Evolutionary conservation across 1,140 invertebrate species (phyloP), one percentile per base, ranked within the genome.

Genomic region (Tribolium madens): DNA sequence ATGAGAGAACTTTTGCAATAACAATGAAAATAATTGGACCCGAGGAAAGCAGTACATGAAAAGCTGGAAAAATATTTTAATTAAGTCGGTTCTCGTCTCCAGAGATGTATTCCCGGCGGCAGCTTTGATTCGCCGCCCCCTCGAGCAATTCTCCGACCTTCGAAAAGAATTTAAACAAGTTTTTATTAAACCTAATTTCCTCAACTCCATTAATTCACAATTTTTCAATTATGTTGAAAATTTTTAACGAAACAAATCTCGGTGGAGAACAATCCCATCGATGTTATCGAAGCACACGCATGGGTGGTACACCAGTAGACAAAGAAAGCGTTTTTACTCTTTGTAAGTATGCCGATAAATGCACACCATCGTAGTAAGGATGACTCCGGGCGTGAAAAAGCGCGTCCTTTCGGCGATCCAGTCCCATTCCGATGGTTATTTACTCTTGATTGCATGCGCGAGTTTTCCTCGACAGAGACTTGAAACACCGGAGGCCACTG

Each of bases 1-100:
- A 50, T 50, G 48, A 50, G 48, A 1, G 4, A 50, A 21, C 14
- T 17, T 31, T 31, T 33, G 57, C 26, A 64, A 64, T 64, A 64
- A 64, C 57, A 64, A 64, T 64, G 57, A 64, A 33, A 64, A 64
- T 64, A 64, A 64, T 64, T 64, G 57, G 57, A 10, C 26, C 57
- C 5, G 21, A 64, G 31, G 57, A 64, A 64, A 64, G 12, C 26
- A 1, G 21, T 64, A 33, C 57, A 64, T 64, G 26, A 64, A 64
- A 57, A 57, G 26, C 26, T n/a, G 12, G 17, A 64, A 57, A 64
- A 64, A 64, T 64, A 64, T 64, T 57, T 64, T 64, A 64, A 64
- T 64, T 64, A 64, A 64, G 57, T 64, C 57, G 21, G 57, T 64
- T 64, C 57, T 26, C 57, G 57, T 64, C 57, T 64, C 57, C 14